phyloP scores from a whole-genome alignment of 2,888 invertebrate genomes.

The Drosophila limbata region DNA sequence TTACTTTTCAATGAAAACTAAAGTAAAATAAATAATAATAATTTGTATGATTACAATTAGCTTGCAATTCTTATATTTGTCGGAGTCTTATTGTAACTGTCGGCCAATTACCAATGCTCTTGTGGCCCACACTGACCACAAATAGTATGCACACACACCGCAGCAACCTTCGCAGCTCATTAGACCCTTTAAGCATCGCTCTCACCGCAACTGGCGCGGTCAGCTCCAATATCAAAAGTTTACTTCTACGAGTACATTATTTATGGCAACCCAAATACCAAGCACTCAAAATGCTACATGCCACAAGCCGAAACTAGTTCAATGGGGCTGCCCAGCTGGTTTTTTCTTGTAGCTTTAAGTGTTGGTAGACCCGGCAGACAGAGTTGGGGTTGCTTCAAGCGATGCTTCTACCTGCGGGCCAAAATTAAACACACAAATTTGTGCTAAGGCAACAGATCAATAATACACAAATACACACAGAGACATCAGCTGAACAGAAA shows the following conservation, averaged over 20 bases:
- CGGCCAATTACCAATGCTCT: constrained; percentile 15
- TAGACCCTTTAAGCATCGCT: constrained; percentile 50
- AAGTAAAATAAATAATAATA: constrained; percentile 5
- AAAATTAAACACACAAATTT: constrained; percentile 69
- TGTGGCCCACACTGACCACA: constrained; percentile 38
- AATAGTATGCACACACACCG: constrained; percentile 40
- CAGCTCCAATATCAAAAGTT: constrained; percentile 44
- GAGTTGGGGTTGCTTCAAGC: constrained; percentile 33
- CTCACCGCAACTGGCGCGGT: constrained; percentile 32
- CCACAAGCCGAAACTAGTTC: constrained; percentile 80
- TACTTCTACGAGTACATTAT: constrained; percentile 36
- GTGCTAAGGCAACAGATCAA: constrained; percentile 67
- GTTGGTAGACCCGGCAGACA: constrained; percentile 21
- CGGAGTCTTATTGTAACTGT: constrained; percentile 28
- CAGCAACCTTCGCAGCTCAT: constrained; percentile 72
- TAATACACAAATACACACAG: constrained; percentile 43
- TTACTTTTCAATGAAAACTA: constrained; percentile 25
- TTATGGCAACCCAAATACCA: constrained; percentile 74
- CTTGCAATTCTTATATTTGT: constrained; percentile 7
- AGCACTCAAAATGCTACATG: constrained; percentile 56
- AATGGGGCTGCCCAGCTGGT: constrained; percentile 80
- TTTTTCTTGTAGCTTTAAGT: constrained; percentile 32
- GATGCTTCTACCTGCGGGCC: constrained; percentile 66
- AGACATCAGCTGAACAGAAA: constrained; percentile 44
- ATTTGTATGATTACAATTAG: constrained; percentile 35